A percentile compares a stretch with the other conserved stretches of the same genome.
phyloP scores from a whole-genome alignment of 2,113 vertebrate genomes.

The Silurus glanis region DNA sequence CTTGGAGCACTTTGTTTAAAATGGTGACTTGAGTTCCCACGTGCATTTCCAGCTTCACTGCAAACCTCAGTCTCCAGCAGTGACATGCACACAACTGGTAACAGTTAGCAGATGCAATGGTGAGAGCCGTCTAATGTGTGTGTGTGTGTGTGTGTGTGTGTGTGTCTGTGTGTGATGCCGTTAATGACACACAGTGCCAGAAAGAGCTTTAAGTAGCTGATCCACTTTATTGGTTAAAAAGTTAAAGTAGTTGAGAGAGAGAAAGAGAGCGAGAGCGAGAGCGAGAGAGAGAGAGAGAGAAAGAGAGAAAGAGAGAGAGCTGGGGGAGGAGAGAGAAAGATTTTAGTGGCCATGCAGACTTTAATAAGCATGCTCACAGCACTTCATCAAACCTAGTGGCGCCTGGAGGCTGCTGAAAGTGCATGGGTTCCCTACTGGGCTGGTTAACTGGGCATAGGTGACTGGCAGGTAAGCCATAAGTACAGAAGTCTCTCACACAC shows the following conservation, averaged over 20 bases:
- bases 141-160: neutral
- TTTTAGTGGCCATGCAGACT: conserved; percentile 42
- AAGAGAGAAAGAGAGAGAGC: too few relatives aligned
- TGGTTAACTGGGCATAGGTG: conserved; percentile 13
- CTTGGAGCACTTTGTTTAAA: neutral
- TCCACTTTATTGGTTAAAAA: conserved; percentile 32
- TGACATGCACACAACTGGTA: neutral
- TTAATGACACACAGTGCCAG: conserved; percentile 29
- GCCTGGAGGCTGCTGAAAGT: conserved; percentile 34
- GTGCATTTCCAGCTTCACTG: neutral
- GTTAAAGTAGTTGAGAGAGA: neutral
- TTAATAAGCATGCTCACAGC: conserved; percentile 33
- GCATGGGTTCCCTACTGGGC: conserved; percentile 17
- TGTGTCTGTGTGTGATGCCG: neutral
- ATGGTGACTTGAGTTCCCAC: neutral
- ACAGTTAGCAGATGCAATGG: conserved; percentile 7
- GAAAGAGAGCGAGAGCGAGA: neutral
- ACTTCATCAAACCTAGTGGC: conserved; percentile 15
- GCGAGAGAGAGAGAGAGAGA: conserved; percentile 13
- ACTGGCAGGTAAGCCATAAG: conserved; percentile 10
- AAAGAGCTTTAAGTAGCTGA: neutral
- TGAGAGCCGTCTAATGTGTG: conserved; percentile 12
- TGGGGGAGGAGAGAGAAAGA: conserved; percentile 6
- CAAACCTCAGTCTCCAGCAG: conserved; percentile 2
- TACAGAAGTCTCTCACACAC: conserved; percentile 7